A percentile compares a stretch with the other conserved stretches of the same genome.
Evolutionary conservation across 2,797 vertebrate genomes (phyloP).

Genomic region (Pantherophis vulpinus): DNA sequence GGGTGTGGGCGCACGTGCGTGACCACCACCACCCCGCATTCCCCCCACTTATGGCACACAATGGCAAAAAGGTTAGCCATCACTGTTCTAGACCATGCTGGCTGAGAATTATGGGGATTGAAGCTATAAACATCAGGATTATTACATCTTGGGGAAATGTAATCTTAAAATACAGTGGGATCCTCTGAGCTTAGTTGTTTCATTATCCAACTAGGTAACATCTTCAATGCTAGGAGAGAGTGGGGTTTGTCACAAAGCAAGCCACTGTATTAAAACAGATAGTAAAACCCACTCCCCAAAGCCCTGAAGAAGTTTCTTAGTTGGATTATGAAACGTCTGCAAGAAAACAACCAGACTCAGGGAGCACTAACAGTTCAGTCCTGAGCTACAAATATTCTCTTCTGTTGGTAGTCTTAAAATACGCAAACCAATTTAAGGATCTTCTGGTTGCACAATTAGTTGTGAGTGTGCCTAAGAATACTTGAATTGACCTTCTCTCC

Average conservation of each 20-base stretch:
- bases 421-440: background rate
- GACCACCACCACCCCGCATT: too few species aligned
- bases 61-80: too few species aligned
- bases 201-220: background rate
- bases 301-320: background rate
- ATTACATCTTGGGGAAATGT: background rate
- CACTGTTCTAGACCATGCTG: background rate
- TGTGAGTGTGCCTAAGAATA: background rate
- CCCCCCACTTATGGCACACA: too few species aligned
- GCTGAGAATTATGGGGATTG: background rate
- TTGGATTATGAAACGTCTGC: background rate
- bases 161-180: background rate
- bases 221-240: background rate
- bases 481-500: background rate
- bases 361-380: background rate
- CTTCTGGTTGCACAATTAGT: background rate
- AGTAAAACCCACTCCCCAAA: background rate
- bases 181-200: background rate
- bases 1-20: too few species aligned
- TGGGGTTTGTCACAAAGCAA: background rate
- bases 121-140: background rate
- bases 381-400: background rate
- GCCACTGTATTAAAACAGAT: background rate
- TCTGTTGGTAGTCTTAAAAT: background rate
- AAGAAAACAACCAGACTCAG: background rate